Base-by-base conservation (phyloP, 2,113 vertebrate species). In the Mustela lutreola region DNA sequence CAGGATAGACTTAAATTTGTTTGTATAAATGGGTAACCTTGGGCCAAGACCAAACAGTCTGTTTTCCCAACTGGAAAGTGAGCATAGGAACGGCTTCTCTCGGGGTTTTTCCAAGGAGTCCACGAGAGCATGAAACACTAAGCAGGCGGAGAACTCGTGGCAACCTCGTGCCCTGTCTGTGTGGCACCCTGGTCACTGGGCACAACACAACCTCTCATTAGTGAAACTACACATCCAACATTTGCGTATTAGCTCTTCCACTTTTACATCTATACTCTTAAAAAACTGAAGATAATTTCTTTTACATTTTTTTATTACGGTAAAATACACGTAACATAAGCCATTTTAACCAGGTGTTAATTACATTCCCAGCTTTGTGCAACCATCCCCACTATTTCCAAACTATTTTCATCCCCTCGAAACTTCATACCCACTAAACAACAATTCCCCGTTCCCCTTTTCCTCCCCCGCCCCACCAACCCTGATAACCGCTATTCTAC, bases 111-210 rank as follows among this genome's bases (percentile, higher is more conserved):
- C 26, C 33, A 10, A 28, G 31, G 48, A 39, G 4, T 11, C 5
- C 5, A 1, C 0, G 8, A 19, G 36, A 3, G 28, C 12, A 45
- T 18, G 58, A 60, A 45, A 7, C 28, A 0, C 22, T 4, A 11
- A 7, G 39, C 31, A 2, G 0, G 9, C 18, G 7, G 45, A 45
- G 11, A 63, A 62, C 45, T 1, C 6, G 4, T 8, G 4, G 28
- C 5, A 1, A 10, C 0, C 0, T 7, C 7, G 26, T 19, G 1
- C 16, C 16, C 48, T n/a, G 4, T 14, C 76, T 18, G 56, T 0
- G 45, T 15, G 9, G 36, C 2, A 16, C 6, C 21, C 6, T 33
- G 9, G 1, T 15, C 33, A 0, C 58, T 22, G 8, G n/a, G 31
- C 5, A 7, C 11, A 11, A 0, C 4, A 67, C 0, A 28, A 62